Evolutionary conservation across 2,113 vertebrate genomes (phyloP).

Genomic region (Spheniscus mendiculus): DNA sequence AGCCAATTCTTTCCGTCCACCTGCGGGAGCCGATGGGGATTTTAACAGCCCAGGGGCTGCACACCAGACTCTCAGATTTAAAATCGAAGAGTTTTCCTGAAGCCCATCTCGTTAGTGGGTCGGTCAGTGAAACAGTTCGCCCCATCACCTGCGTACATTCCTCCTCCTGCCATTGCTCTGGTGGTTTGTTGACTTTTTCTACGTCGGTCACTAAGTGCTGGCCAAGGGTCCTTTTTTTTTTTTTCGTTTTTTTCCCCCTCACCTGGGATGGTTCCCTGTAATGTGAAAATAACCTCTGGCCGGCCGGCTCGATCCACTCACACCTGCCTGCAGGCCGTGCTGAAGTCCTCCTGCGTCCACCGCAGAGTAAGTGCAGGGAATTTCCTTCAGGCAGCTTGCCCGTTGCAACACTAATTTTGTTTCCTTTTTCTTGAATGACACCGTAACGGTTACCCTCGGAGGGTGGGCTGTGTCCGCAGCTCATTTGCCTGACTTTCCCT

Average conservation of each 20-base stretch:
- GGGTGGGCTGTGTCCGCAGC: neutral
- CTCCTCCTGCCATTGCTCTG: neutral
- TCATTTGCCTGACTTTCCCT: neutral
- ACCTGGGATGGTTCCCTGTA: neutral
- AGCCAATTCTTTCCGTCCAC: neutral
- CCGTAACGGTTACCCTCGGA: neutral
- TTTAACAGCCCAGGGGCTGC: neutral
- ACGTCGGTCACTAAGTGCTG: accelerated
- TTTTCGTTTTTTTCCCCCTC: too few species aligned
- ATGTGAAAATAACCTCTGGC: neutral
- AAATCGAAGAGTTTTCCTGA: neutral
- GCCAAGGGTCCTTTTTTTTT: neutral
- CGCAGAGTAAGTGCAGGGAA: neutral
- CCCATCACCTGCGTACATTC: accelerated
- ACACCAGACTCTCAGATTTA: neutral
- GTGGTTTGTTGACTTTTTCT: neutral
- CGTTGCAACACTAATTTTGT: neutral
- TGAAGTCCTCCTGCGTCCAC: neutral
- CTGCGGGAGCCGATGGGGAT: neutral
- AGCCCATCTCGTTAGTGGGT: neutral
- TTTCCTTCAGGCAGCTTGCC: neutral
- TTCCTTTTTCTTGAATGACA: neutral
- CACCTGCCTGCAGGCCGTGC: neutral
- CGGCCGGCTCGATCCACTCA: accelerated
- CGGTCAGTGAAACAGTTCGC: neutral